Conservation (phyloP, 2,113 vertebrate genomes). For the Prinia subflava region DNA sequence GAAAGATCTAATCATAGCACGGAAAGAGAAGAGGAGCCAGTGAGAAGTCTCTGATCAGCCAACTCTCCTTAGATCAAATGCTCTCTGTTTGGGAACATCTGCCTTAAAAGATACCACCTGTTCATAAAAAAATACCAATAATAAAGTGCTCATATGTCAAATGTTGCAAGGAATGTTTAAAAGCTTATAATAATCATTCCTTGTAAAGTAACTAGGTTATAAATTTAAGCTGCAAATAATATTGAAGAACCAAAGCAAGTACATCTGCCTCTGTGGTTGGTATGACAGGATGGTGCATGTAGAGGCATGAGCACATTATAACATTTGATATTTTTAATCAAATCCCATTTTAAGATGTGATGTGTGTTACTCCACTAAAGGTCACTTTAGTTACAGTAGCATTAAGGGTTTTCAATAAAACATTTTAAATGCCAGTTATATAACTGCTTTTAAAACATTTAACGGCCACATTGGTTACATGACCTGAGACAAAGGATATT, state of each 20-base stretch:
- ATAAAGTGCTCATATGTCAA: not conserved
- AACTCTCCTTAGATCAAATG: slow-evolving; percentile 4
- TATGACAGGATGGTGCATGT: not conserved
- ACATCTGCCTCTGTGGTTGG: not conserved
- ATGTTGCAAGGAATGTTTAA: not conserved
- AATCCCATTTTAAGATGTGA: slow-evolving; percentile 52
- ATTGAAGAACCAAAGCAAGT: not conserved
- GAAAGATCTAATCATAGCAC: not conserved
- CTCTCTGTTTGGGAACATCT: not conserved
- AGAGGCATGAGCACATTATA: not conserved
- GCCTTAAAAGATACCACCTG: slow-evolving; percentile 18
- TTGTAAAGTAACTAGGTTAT: not conserved
- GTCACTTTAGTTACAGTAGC: slow-evolving; percentile 64
- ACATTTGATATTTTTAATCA: slow-evolving; percentile 59
- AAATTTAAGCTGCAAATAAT: not conserved
- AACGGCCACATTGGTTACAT: slow-evolving; percentile 53
- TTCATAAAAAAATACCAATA: not conserved
- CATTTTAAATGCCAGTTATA: slow-evolving; percentile 69
- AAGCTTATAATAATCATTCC: not conserved
- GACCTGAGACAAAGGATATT: slow-evolving; percentile 70
- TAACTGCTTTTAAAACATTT: slow-evolving; percentile 72
- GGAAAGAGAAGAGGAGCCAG: not conserved
- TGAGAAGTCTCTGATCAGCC: not conserved
- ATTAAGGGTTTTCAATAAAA: slow-evolving; percentile 70
- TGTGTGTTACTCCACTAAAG: slow-evolving; percentile 43